Base-by-base conservation (phyloP, 2,797 vertebrate genomes). In the Channa striata region DNA sequence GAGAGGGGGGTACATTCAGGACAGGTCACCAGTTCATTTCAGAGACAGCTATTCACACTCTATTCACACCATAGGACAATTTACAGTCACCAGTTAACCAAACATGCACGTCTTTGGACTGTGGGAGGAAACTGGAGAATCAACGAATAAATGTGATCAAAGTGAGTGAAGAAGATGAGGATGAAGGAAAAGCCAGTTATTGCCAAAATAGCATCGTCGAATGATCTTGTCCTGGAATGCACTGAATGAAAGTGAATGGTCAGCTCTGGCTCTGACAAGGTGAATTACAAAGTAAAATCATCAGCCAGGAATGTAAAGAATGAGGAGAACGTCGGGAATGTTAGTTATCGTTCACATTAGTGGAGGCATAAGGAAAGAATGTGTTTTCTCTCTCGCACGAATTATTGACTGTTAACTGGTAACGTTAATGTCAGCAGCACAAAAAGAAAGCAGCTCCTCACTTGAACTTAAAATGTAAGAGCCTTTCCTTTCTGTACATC, bases 261-360 rank as follows among this genome's bases (percentile, higher is more conserved):
- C 57, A 65, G 16, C 11, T 39, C 17, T 48, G 57, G 53, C 47
- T 49, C 2, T 6, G 77, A 88, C 74, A 54, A 69, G 65, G 81
- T 83, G 73, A 74, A 86, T 76, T 89, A 75, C 80, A 74, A 48
- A 68, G 81, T 79, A 49, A 75, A 80, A 82, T 82, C 76, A 65
- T 73, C 46, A 37, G 48, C 25, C 61, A 75, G 78, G 82, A 87
- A 89, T 83, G 74, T 66, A 25, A 83, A 68, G 80, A 88, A 91
- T 60, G 82, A 77, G 49, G 23, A 40, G 74, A 78, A 74, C 59
- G 69, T 61, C 58, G 77, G 65, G 83, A 86, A 61, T 39, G 6
- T 84, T 77, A 72, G 77, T 56, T 8, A 1, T 48, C 2, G 40
- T 57, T 53, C 68, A 63, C 23, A 53, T 43, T 36, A 33, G 59